These are phyloP conservation scores for Enteromius fasciolatus DNA, from an alignment of 2,797 vertebrate species.

Conservation along the genomic window DNA sequence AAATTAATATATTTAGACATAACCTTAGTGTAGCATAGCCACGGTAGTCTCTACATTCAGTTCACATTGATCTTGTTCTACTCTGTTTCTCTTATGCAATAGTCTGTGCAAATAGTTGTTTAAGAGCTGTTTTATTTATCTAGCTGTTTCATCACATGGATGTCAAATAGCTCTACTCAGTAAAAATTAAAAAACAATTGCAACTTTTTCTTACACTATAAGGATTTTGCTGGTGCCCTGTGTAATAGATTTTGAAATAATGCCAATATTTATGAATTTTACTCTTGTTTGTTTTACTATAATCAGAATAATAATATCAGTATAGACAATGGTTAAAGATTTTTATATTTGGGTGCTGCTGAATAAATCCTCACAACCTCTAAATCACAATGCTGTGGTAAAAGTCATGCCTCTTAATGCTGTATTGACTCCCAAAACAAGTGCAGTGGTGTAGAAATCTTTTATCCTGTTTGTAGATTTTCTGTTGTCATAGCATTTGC, in stretches of 20 bases:
- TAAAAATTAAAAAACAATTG: neutral
- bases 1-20: neutral
- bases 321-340: neutral
- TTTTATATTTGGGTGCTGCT: neutral
- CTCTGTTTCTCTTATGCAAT: neutral
- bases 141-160: neutral
- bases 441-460: constrained; percentile 28
- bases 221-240: neutral
- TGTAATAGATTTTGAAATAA: neutral
- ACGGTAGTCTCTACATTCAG: neutral
- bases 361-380: neutral
- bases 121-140: neutral
- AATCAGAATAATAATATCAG: neutral
- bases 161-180: neutral
- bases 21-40: neutral
- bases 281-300: neutral
- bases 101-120: neutral
- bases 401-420: neutral
- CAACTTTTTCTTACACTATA: neutral
- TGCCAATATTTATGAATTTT: neutral
- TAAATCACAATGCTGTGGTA: neutral
- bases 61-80: neutral
- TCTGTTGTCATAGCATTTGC: constrained; percentile 22
- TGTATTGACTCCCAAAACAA: neutral
- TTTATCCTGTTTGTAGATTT: constrained; percentile 34